Conservation (phyloP, 2,113 vertebrate genomes). For the Collichthys lucidus region DNA sequence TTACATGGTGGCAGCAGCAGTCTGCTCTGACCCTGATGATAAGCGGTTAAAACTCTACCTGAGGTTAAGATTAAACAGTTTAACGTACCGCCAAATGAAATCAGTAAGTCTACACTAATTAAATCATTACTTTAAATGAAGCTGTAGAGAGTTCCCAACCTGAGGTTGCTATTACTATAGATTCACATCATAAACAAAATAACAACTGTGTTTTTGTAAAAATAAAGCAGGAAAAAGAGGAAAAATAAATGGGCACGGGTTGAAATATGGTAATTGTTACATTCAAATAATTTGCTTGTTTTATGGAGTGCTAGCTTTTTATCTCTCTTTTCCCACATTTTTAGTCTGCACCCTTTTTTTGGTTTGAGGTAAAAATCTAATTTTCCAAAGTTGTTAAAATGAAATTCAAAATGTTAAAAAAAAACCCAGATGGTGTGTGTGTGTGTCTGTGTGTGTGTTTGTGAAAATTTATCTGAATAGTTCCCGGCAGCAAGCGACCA, state of each 20-base stretch:
- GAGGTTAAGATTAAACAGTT: background rate
- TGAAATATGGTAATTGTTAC: background rate
- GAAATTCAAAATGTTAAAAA: constrained; percentile 1
- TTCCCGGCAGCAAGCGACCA: constrained; percentile 2
- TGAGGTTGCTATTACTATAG: background rate
- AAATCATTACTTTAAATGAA: background rate
- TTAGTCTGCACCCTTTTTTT: background rate
- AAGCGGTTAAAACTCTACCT: no score
- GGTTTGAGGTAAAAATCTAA: background rate
- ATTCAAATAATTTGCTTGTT: background rate
- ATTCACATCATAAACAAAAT: background rate
- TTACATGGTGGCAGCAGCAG: no score
- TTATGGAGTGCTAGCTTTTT: background rate
- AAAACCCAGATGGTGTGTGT: background rate
- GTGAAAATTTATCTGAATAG: background rate
- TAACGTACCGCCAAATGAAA: background rate
- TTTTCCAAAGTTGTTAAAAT: constrained; percentile 4
- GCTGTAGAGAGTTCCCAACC: background rate
- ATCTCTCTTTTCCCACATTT: background rate
- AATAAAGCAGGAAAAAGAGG: background rate
- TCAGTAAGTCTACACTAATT: background rate
- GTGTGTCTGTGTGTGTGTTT: no score
- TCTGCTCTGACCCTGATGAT: no score
- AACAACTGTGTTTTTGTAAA: background rate
- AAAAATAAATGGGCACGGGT: background rate